phyloP scores from a whole-genome alignment of 23 tunicate species.

The Oikopleura albicans region DNA sequence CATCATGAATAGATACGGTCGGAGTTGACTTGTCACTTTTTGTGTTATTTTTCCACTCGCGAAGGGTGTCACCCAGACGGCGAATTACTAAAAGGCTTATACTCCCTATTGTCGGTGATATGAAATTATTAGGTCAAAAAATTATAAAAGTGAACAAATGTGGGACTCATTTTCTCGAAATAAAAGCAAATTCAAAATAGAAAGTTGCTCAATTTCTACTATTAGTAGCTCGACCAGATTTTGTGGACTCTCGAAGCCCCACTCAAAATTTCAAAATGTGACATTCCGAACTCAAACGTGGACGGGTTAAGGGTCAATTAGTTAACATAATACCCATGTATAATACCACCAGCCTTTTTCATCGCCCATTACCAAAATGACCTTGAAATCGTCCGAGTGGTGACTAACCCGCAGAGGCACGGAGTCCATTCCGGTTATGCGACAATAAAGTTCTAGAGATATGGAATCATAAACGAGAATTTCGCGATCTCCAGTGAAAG shows the following conservation, averaged over 20 bases:
- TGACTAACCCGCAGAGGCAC: slow-evolving; percentile 46
- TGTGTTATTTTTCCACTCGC: slow-evolving; percentile 58
- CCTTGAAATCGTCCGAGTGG: slow-evolving; percentile 26
- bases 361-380: slow-evolving; percentile 48
- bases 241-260: too few relatives aligned
- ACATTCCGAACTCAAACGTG: too few relatives aligned
- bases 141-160: too few relatives aligned
- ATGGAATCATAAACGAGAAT: slow-evolving; percentile 55
- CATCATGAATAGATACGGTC: slow-evolving; percentile 51
- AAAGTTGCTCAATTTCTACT: too few relatives aligned
- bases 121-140: too few relatives aligned
- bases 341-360: slow-evolving; percentile 24
- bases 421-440: slow-evolving; percentile 51
- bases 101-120: too few relatives aligned
- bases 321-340: background rate
- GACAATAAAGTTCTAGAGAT: slow-evolving; percentile 62
- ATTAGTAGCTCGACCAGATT: too few relatives aligned
- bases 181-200: too few relatives aligned
- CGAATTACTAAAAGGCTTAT: slow-evolving; percentile 38
- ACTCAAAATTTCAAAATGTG: too few relatives aligned
- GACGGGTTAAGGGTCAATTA: slow-evolving; percentile 27
- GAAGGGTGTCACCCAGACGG: slow-evolving; percentile 37
- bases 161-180: too few relatives aligned
- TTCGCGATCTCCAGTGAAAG: slow-evolving; percentile 33
- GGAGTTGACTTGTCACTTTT: slow-evolving; percentile 42